phyloP scores from a whole-genome alignment of 1,140 invertebrate genomes.

The Cydia fagiglandana region DNA sequence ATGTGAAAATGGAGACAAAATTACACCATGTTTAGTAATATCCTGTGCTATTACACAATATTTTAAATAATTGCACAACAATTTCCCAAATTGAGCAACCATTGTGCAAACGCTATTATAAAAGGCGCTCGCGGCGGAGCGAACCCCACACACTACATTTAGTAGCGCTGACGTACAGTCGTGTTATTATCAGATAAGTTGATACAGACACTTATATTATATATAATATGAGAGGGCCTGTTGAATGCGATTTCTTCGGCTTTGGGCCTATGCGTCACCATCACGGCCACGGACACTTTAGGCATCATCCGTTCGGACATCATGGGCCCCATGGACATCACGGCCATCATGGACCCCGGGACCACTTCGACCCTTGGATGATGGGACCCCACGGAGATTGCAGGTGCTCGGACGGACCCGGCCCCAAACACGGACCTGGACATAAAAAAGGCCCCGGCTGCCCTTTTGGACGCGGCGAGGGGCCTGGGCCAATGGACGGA shows the following conservation, averaged over 20 bases:
- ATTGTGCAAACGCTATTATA: neutral
- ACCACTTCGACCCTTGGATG: conserved; percentile 4
- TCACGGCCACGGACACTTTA: neutral
- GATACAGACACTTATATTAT: neutral
- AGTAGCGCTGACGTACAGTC: neutral
- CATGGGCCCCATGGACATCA: neutral
- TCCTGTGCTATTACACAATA: neutral
- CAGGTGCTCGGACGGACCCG: neutral
- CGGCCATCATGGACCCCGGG: neutral
- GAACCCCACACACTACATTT: neutral
- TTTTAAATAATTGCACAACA: neutral
- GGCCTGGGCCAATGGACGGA: neutral
- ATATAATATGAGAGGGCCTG: neutral
- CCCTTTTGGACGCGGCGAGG: neutral
- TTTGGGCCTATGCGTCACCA: conserved; percentile 16
- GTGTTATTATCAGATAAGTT: neutral
- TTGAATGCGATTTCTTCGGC: conserved; percentile 1
- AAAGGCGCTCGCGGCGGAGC: neutral
- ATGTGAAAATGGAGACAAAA: neutral
- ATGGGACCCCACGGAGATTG: neutral
- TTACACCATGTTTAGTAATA: conserved; percentile 2
- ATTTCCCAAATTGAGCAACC: conserved; percentile 8
- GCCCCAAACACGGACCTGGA: neutral
- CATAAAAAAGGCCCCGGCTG: neutral
- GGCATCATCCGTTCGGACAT: conserved; percentile 6